A percentile compares a stretch with the other conserved stretches of the same genome.
These are phyloP conservation scores for Cuniculus paca DNA, from an alignment of 2,797 vertebrate species.

Conservation along the genomic window DNA sequence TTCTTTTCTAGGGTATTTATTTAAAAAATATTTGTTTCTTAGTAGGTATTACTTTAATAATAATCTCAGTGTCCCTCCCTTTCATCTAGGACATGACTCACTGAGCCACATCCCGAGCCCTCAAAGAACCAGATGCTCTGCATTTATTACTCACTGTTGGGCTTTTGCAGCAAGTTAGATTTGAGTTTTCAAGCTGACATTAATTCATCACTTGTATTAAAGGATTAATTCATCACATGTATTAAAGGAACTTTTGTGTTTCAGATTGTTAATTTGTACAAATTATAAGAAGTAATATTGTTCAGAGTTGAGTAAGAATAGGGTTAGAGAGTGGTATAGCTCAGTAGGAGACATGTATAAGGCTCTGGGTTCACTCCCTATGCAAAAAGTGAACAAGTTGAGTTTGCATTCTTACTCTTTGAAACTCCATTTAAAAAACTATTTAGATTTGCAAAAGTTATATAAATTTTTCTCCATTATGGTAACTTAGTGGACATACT, in stretches of 20 bases:
- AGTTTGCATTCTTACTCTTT: constrained; percentile 63
- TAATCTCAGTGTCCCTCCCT: not conserved
- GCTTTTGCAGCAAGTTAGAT: constrained; percentile 54
- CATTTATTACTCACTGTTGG: not conserved
- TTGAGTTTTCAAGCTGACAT: constrained; percentile 46
- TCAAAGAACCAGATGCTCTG: not conserved
- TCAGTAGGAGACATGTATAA: not conserved
- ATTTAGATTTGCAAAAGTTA: constrained; percentile 51
- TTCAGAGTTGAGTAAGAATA: not conserved
- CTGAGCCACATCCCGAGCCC: not conserved
- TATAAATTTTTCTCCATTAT: constrained; percentile 32
- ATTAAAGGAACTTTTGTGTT: constrained; percentile 44
- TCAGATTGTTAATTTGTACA: constrained; percentile 19
- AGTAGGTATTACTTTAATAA: constrained; percentile 11
- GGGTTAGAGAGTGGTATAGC: not conserved
- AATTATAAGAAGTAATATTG: constrained; percentile 36
- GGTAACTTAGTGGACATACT: constrained; percentile 8
- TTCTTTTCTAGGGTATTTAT: constrained; percentile 5
- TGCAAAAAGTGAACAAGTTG: not conserved
- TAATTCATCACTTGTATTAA: constrained; percentile 46
- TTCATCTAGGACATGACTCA: too few species aligned
- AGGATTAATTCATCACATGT: constrained; percentile 25
- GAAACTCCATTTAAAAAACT: constrained; percentile 39
- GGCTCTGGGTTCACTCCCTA: not conserved
- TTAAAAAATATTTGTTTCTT: not conserved